A percentile compares a stretch with the other conserved stretches of the same genome.
Conservation (phyloP, 2,797 vertebrate species). For the Buphagus erythrorhynchus region DNA sequence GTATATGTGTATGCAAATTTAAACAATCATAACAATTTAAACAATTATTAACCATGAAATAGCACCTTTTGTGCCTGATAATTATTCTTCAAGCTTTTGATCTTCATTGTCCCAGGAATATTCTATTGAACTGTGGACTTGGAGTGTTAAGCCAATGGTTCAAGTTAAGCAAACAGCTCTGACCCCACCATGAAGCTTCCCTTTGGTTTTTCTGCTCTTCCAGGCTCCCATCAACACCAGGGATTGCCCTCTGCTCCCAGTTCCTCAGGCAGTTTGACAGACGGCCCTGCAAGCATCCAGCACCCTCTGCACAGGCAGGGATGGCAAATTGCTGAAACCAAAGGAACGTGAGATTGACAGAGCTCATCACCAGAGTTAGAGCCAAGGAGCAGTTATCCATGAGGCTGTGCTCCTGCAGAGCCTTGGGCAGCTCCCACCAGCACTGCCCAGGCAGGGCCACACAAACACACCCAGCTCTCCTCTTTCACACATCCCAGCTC, state of each 20-base stretch:
- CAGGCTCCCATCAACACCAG: not conserved
- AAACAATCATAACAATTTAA: not conserved
- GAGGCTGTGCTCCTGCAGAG: not conserved
- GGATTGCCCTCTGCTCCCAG: not conserved
- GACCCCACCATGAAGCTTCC: not conserved
- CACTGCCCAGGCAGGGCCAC: not conserved
- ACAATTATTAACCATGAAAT: not conserved
- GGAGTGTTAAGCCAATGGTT: not conserved
- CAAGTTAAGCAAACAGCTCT: not conserved
- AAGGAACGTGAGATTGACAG: fast-evolving
- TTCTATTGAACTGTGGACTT: not conserved
- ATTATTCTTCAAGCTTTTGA: not conserved
- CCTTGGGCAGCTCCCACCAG: not conserved
- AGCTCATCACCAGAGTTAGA: not conserved
- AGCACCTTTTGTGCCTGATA: not conserved
- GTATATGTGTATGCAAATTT: not conserved
- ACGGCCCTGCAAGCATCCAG: not conserved
- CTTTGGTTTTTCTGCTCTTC: not conserved
- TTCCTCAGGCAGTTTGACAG: not conserved
- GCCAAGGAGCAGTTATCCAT: not conserved
- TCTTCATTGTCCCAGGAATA: not conserved
- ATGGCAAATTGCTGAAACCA: not conserved
- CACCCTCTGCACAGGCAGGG: not conserved
- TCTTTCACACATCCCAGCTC: not conserved
- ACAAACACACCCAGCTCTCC: not conserved